phyloP scores from a whole-genome alignment of 1,140 invertebrate species.

The Penaeus indicus region DNA sequence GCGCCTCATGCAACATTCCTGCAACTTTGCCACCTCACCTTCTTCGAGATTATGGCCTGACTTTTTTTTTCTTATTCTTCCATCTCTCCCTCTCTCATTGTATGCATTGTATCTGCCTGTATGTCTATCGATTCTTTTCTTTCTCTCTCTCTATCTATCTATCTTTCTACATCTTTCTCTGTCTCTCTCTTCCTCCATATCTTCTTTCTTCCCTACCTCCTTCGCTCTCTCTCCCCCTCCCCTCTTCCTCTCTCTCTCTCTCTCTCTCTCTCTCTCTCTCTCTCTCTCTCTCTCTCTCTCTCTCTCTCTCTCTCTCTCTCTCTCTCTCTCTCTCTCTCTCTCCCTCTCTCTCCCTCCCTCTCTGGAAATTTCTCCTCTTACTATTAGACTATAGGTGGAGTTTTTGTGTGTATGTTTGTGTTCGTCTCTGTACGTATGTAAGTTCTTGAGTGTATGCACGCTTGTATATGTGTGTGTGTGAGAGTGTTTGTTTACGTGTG shows the following conservation, averaged over 20 bases:
- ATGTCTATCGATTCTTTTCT: neutral
- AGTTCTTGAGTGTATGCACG: too few species aligned
- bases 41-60: neutral
- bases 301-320: neutral
- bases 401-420: too few species aligned
- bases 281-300: neutral
- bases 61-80: neutral
- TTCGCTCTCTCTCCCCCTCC: neutral
- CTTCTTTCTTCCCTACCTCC: neutral
- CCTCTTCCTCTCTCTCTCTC: conserved; percentile 11
- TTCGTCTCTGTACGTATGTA: too few species aligned
- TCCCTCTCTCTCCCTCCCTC: neutral
- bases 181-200: conserved; percentile 3
- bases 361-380: neutral
- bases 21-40: neutral
- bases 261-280: neutral
- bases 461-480: too few species aligned
- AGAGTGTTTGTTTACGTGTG: too few species aligned
- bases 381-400: neutral
- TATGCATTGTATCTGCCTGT: neutral
- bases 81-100: neutral
- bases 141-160: neutral
- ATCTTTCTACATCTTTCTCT: neutral
- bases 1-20: neutral
- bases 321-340: neutral